phyloP scores from a whole-genome alignment of 30 jellyfish, hydroid and myxozoan species.

The Morbakka virulenta region DNA sequence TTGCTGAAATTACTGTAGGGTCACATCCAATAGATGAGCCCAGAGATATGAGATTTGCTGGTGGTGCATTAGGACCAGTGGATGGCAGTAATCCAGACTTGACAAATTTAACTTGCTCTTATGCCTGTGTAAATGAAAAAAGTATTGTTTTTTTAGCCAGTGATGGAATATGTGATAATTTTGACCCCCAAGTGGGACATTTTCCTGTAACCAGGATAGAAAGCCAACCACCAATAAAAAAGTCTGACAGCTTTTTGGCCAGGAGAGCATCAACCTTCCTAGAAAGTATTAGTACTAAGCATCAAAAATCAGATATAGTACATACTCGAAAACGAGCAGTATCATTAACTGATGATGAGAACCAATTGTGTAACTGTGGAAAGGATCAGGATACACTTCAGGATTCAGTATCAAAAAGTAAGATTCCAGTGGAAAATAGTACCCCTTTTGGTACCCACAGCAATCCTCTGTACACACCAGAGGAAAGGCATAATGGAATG shows the following conservation, averaged over 20 bases:
- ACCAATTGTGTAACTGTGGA: no score
- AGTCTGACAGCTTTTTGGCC: no score
- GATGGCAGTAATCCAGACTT: constrained; percentile 93
- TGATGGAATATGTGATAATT: constrained; percentile 90
- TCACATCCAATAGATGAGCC: constrained; percentile 68
- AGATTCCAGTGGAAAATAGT: neutral
- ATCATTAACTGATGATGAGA: no score
- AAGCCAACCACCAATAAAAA: no score
- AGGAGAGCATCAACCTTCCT: no score
- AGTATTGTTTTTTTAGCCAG: constrained; percentile 78
- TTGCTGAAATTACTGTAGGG: constrained; percentile 86
- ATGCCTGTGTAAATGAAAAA: constrained; percentile 53
- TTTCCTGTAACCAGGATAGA: constrained; percentile 3
- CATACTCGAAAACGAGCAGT: no score
- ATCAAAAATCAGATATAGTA: no score
- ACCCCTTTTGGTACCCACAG: neutral
- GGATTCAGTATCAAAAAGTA: constrained; percentile 12
- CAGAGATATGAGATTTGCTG: constrained; percentile 88
- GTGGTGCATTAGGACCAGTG: constrained; percentile 96
- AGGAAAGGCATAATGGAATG: constrained; percentile 76
- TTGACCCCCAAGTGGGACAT: constrained; percentile 82
- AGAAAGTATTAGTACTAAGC: no score
- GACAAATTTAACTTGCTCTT: constrained; percentile 75
- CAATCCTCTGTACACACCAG: constrained; percentile 35
- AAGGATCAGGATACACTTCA: no score